Conservation (phyloP, 2,888 invertebrate species). For the Galerucella calmariensis region DNA sequence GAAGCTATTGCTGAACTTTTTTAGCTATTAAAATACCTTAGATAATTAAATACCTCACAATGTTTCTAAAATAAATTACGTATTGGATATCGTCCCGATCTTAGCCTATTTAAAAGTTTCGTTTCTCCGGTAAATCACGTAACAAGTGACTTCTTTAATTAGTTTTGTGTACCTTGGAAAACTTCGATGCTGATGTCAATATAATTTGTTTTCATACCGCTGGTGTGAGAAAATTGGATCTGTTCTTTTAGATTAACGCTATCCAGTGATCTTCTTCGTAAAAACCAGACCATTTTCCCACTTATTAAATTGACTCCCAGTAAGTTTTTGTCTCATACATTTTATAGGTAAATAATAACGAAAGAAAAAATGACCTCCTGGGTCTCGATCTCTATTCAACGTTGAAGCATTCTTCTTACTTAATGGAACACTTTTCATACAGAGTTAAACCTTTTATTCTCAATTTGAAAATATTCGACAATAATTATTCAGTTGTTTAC, state of each 20-base stretch:
- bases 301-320: background rate
- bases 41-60: constrained; percentile 32
- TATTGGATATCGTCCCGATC: constrained; percentile 17
- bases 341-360: too few relatives aligned
- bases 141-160: constrained; percentile 43
- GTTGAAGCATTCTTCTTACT: too few relatives aligned
- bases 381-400: too few relatives aligned
- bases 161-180: constrained; percentile 36
- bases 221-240: constrained; percentile 24
- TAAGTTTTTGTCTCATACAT: background rate
- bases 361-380: too few relatives aligned
- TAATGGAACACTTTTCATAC: too few relatives aligned
- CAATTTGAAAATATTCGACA: too few relatives aligned
- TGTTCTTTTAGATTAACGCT: constrained; percentile 25
- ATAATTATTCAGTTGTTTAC: too few relatives aligned
- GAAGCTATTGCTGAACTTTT: constrained; percentile 18
- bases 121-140: constrained; percentile 37
- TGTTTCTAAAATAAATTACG: constrained; percentile 24
- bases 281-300: background rate
- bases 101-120: constrained; percentile 25
- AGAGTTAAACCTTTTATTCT: too few relatives aligned
- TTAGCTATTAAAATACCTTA: constrained; percentile 31
- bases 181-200: constrained; percentile 33
- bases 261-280: constrained; percentile 1
- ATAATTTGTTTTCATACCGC: constrained; percentile 34